phyloP scores from a whole-genome alignment of 92 coral and sea anemone species.

The Zoanthus sansibaricus region DNA sequence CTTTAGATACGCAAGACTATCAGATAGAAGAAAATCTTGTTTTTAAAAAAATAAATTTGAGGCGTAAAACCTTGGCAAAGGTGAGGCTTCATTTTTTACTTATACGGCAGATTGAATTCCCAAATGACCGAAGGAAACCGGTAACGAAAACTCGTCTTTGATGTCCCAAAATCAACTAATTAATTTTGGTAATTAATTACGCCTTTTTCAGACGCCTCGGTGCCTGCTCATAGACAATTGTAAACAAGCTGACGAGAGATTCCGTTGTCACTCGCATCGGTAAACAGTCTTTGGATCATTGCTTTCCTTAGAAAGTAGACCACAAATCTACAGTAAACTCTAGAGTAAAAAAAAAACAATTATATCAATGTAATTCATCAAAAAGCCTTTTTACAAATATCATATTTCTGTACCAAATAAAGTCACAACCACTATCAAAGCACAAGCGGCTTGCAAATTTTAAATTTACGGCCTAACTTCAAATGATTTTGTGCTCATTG shows the following conservation, averaged over 20 bases:
- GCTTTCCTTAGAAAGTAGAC: background rate
- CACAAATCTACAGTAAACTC: background rate
- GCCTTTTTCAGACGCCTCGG: constrained; percentile 32
- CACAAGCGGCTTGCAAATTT: too few species aligned
- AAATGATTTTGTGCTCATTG: too few species aligned
- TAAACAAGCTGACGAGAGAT: constrained; percentile 24
- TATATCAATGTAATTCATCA: too few species aligned
- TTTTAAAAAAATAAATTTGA: background rate
- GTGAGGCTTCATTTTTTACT: background rate
- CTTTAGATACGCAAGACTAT: too few species aligned
- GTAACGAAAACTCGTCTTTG: background rate
- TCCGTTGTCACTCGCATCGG: background rate
- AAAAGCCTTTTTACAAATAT: too few species aligned
- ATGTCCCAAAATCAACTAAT: constrained; percentile 22
- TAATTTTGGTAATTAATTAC: constrained; percentile 40
- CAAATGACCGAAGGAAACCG: background rate
- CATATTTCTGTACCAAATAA: too few species aligned
- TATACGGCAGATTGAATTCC: background rate
- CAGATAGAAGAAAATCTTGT: background rate
- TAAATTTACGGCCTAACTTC: too few species aligned
- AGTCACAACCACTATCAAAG: too few species aligned
- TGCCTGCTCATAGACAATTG: constrained; percentile 33
- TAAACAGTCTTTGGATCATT: background rate
- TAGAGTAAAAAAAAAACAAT: too few species aligned
- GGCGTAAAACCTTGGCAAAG: background rate